Evolutionary conservation across 2,113 vertebrate genomes (phyloP).

Genomic region (Corythaeola cristata): DNA sequence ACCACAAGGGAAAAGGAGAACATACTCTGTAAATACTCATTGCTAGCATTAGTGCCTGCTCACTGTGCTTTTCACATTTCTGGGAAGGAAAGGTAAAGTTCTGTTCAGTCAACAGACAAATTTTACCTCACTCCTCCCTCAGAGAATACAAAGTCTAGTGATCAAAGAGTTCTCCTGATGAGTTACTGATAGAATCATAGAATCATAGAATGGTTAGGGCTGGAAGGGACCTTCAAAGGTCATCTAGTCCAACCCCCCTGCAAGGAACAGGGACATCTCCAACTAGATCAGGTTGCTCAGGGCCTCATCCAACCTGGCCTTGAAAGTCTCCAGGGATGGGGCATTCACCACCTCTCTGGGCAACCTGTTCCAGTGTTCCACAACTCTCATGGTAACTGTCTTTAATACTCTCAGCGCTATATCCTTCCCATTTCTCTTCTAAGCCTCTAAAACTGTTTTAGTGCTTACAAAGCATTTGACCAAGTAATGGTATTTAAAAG

Average conservation of each 20-base stretch:
- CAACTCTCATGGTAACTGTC: background rate
- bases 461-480: background rate
- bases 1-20: background rate
- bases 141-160: background rate
- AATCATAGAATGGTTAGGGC: too few species aligned
- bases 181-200: too few species aligned
- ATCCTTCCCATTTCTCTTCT: background rate
- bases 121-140: background rate
- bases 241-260: too few species aligned
- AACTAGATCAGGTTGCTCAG: too few species aligned
- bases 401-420: background rate
- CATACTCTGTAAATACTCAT: background rate
- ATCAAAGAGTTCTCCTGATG: background rate
- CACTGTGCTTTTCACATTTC: background rate
- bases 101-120: background rate
- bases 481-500: background rate
- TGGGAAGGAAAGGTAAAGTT: background rate
- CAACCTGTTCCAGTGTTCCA: too few species aligned
- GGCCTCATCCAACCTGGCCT: too few species aligned
- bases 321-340: too few species aligned
- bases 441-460: background rate
- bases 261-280: too few species aligned
- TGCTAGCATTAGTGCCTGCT: background rate
- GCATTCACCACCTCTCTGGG: too few species aligned
- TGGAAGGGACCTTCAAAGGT: too few species aligned